phyloP scores from a whole-genome alignment of 1,140 invertebrate species.

The Drosophila virilis region DNA sequence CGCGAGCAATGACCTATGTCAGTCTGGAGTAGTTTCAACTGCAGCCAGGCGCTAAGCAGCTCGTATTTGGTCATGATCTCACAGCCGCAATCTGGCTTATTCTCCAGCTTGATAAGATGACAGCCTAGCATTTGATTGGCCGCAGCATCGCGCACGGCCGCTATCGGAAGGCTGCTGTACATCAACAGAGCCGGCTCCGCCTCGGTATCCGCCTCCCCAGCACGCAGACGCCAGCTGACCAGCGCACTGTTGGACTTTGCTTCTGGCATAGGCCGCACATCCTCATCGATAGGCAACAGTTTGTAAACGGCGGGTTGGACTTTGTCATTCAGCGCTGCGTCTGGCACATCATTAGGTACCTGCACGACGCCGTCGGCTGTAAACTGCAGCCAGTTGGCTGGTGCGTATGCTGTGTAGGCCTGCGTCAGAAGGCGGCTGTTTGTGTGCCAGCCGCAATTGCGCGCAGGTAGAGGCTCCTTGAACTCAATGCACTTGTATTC shows the following conservation, averaged over 20 bases:
- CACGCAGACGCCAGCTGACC: conserved; percentile 47
- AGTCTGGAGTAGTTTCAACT: conserved; percentile 53
- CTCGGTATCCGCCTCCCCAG: neutral
- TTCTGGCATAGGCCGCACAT: neutral
- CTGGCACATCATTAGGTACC: neutral
- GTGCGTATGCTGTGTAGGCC: conserved; percentile 44
- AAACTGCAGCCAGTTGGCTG: conserved; percentile 48
- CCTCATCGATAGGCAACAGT: conserved; percentile 18
- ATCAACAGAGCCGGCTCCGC: conserved; percentile 23
- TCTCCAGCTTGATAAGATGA: conserved; percentile 67
- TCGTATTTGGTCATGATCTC: conserved; percentile 76
- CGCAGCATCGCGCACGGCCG: conserved; percentile 35
- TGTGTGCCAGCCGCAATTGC: conserved; percentile 70
- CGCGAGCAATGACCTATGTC: conserved; percentile 51
- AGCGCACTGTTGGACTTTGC: conserved; percentile 41
- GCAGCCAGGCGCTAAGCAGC: conserved; percentile 67
- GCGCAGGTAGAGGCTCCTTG: conserved; percentile 55
- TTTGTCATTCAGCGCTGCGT: neutral
- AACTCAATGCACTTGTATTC: conserved; percentile 56
- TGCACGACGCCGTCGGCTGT: conserved; percentile 3
- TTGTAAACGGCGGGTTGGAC: conserved; percentile 23
- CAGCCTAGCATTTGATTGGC: conserved; percentile 43
- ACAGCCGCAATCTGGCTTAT: conserved; percentile 73
- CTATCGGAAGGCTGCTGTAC: conserved; percentile 47
- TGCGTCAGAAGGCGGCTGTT: conserved; percentile 43